A percentile compares a stretch with the other conserved stretches of the same genome.
These are phyloP conservation scores for Stramonita haemastoma DNA, from an alignment of 2,888 invertebrate species.

Conservation along the genomic window DNA sequence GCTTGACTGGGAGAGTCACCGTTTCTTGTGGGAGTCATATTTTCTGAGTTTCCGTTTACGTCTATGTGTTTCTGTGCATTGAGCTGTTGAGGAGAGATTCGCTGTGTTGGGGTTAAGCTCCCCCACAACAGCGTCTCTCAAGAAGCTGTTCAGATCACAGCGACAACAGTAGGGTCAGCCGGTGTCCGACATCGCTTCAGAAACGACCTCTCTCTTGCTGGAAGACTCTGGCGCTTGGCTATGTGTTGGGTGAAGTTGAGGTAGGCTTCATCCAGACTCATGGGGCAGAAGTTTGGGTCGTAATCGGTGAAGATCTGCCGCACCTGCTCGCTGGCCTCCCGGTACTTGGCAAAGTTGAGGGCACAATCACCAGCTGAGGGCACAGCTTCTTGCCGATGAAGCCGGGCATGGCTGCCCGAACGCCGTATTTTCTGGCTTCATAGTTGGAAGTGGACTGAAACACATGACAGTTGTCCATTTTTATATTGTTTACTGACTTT, in stretches of 20 bases:
- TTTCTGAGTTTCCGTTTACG: background rate
- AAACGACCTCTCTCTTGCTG: constrained; percentile 62
- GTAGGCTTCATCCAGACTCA: constrained; percentile 82
- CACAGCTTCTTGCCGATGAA: constrained; percentile 82
- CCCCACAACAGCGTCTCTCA: constrained; percentile 7
- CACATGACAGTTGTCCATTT: background rate
- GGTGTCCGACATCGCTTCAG: constrained; percentile 55
- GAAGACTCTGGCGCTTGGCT: constrained; percentile 56
- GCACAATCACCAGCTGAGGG: constrained; percentile 80
- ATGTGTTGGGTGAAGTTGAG: constrained; percentile 80
- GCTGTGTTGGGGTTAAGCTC: background rate
- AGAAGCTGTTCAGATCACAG: constrained; percentile 48
- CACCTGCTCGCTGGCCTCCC: constrained; percentile 76
- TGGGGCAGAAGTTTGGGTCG: constrained; percentile 79
- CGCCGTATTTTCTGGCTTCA: constrained; percentile 81
- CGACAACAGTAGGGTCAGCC: constrained; percentile 41
- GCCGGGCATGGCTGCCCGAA: constrained; percentile 83
- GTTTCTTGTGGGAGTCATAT: background rate
- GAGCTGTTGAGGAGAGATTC: background rate
- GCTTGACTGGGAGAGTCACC: background rate
- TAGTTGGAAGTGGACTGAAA: constrained; percentile 82
- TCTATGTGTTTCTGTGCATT: background rate
- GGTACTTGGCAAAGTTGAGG: constrained; percentile 80
- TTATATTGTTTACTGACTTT: no score
- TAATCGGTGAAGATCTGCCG: constrained; percentile 79